Base-by-base conservation (phyloP, 2,888 invertebrate genomes). In the Alcis repandata region DNA sequence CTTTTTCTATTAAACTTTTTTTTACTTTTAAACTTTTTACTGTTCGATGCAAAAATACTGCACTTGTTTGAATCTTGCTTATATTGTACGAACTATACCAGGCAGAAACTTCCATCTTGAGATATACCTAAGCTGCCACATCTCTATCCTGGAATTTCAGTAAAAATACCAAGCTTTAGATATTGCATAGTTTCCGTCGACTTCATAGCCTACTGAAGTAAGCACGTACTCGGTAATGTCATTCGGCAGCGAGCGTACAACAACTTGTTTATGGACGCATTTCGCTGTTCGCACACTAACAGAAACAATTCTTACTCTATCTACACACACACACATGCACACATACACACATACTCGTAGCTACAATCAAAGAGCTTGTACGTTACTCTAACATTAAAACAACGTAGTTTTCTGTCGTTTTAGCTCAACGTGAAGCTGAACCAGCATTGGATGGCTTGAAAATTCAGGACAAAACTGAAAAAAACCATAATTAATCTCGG, bases 221-320 rank as follows among this genome's bases (percentile, higher is more conserved):
- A 81, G 78, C 89, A 91, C 90, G 90, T 90, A 83, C 79, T 76
- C 83, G 72, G 86, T 90, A 91, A 91, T 91, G 91, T 91, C 91
- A 90, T 91, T 91, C 84, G 85, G 86, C 83, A 85, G 83, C 80
- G 59, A 19, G 32, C 70, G 27, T 80, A 86, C 84, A 86, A 88
- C 89, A 87, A 84, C 88, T 89, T 87, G 86, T 92, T 91, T 91
- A 91, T 85, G 88, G 74, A 36, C 78, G 69, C 79, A 79, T 83
- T 85, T 82, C 75, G 82, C 79, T 83, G 79, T 77, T 73, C 75
- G 63, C 75, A 70, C 76, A 72, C 76, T 72, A 77, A 74, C 75
- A 73, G 74, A 71, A 76, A 74, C 78, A 75, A 73, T 72, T 69
- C 58, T 67, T 69, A 68, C 71, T 75, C 45, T 15, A 53, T 3